Base-by-base conservation (phyloP, 2,797 vertebrate species). In the Tokudaia tokunoshimensis region DNA sequence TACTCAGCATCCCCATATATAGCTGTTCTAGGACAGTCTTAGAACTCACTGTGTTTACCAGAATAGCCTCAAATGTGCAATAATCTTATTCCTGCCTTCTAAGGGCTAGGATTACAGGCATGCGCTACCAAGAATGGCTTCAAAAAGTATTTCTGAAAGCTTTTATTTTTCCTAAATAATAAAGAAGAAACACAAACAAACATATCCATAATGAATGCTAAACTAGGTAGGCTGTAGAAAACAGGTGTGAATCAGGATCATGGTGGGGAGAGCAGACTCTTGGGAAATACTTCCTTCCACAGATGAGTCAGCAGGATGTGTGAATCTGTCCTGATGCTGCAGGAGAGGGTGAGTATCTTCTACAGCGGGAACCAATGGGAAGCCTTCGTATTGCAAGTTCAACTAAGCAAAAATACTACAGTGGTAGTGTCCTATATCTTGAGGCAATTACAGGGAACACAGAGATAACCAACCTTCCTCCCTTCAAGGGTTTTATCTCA, bases 401-500 rank as follows among this genome's bases (percentile, higher is more conserved):
- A 92, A 4, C 22, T 29, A 31, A 79, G 72, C 26, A 15, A 81
- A 22, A 59, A 0, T 19, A 55, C 89, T 92, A 31, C 17, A 79
- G 41, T 29, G 41, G 17, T 29, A 41, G 6, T 70, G 34, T 19
- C 24, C 22, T 0, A 41, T 67, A 26, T 41, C 50, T 50, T 72
- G 31, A 19, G 47, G 63, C 50, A 74, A 72, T 26, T 61, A 17
- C 59, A 90, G 13, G 11, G 31, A 95, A 89, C 29, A 50, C 37
- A 91, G 75, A 94, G 22, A 6, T n/a, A 4, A 86, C 17, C 2
- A 41, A 31, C 9, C 59, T 67, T 47, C 37, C 67, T 84, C 13
- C 76, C 57, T 89, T 94, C 52, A 79, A 82, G 24, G 3, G 0
- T 75, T 92, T 95, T 15, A 75, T 85, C 50, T 92, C 89, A 93